These are phyloP conservation scores for Odontocolon sp. DNA, from an alignment of 2,888 invertebrate genomes.

Conservation along the genomic window DNA sequence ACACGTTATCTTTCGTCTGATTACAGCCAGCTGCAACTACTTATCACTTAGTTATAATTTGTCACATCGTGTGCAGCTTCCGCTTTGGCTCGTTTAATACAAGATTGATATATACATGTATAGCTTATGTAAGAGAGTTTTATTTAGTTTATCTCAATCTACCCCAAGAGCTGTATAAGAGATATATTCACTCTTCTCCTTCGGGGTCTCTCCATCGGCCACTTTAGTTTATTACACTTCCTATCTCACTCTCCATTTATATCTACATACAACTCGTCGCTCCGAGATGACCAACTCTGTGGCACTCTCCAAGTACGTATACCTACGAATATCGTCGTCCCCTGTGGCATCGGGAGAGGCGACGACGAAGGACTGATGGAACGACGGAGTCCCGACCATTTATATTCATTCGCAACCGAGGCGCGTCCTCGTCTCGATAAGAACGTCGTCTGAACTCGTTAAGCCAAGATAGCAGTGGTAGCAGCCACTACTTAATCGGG, in stretches of 20 bases:
- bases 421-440: neutral
- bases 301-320: no score
- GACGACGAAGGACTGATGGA: neutral
- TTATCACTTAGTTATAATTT: no score
- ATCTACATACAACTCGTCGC: conserved; percentile 1
- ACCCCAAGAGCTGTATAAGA: neutral
- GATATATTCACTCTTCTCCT: neutral
- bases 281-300: no score
- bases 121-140: neutral
- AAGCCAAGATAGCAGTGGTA: conserved; percentile 1
- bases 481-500: conserved; percentile 25
- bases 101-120: neutral
- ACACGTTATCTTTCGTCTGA: no score
- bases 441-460: conserved; percentile 24
- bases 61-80: no score
- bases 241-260: conserved; percentile 23
- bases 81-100: neutral
- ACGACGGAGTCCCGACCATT: neutral
- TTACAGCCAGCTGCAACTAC: no score
- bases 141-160: neutral
- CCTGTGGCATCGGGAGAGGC: neutral
- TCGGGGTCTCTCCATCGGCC: neutral
- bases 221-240: conserved; percentile 36
- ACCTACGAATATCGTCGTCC: no score
- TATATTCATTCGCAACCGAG: neutral